Evolutionary conservation across 2,888 invertebrate genomes (phyloP), one percentile per base, ranked within the genome.

Genomic region (Morpho helenor): DNA sequence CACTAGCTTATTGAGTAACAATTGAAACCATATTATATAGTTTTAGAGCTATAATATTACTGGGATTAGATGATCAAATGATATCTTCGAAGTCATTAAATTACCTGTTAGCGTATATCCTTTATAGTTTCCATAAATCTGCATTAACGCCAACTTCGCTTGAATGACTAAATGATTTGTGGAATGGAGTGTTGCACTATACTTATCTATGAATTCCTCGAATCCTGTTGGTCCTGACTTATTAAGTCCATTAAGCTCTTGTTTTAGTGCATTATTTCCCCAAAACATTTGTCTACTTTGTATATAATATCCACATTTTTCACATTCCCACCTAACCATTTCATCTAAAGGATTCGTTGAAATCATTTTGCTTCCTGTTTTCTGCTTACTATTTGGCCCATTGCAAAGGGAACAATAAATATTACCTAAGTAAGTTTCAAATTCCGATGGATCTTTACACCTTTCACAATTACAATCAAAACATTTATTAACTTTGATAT

Each of bases 361-460:
- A 40, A 93, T 67, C 49, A 94, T 74, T 88, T 93, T 92, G 57
- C 82, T 89, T 69, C 78, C 87, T 61, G 70, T 66, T 16, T 71
- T 65, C 44, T 71, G 40, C 52, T 56, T 57, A 8, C 64, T 67
- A 40, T 68, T 71, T 60, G 90, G 82, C 47, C 89, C 87, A 70
- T 91, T 92, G 70, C 94, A 94, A 63, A 91, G 81, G n/a, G 91
- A 90, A 69, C 95, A 95, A 57, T 91, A 89, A 50, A 94, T 92
- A 0, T 93, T 92, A 1, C 94, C 94, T 16, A 93, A 76, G 77
- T 92, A 89, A 9, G 93, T 93, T 7, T 92, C 92, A 49, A 94
- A 77, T 75, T 96, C 96, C 0, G 94, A 93, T 5, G 94, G 93
- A 80, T 95, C 95, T 40, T 75, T 79, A 70, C 96, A 96, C 61